Conservation (phyloP, 1,140 invertebrate species). For the Diprion similis region DNA sequence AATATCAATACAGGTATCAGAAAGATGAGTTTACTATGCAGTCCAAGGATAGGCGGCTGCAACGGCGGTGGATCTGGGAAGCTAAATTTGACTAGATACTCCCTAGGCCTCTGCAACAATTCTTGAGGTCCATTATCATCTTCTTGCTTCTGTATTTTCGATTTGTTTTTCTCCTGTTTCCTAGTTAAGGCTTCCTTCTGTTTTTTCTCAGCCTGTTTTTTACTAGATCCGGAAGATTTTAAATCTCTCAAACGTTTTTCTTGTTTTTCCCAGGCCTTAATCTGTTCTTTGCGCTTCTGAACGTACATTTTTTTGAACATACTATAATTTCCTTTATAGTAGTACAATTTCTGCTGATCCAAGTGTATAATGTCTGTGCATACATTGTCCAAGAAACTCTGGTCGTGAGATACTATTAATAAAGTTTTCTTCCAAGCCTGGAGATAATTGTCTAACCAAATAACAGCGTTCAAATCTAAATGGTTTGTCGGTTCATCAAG, state of each 20-base stretch:
- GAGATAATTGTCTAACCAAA: constrained; percentile 98
- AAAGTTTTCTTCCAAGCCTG: constrained; percentile 98
- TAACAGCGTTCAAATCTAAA: constrained; percentile 96
- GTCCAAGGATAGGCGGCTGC: constrained; percentile 93
- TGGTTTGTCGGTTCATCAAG: constrained; percentile 97
- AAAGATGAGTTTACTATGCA: constrained; percentile 71
- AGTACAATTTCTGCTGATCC: constrained; percentile 92
- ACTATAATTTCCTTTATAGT: constrained; percentile 98
- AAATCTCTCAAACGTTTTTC: constrained; percentile 94
- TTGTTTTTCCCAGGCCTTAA: constrained; percentile 99
- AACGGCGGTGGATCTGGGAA: constrained; percentile 95
- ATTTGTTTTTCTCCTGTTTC: constrained; percentile 92
- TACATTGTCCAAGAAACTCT: constrained; percentile 98
- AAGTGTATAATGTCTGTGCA: constrained; percentile 99
- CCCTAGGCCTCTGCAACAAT: constrained; percentile 85
- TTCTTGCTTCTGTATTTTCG: constrained; percentile 80
- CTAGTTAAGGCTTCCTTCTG: constrained; percentile 90
- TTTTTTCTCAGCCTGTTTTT: constrained; percentile 93
- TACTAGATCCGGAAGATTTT: constrained; percentile 94
- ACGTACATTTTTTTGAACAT: constrained; percentile 99
- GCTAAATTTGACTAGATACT: constrained; percentile 96
- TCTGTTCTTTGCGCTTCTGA: constrained; percentile 93
- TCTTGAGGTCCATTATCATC: constrained; percentile 83
- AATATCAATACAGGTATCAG: not conserved
- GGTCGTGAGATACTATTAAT: constrained; percentile 98